Percentiles rank a stretch among this genome's conserved stretches.
phyloP scores from a whole-genome alignment of 2,888 invertebrate species.

The Epinotia demarniana region DNA sequence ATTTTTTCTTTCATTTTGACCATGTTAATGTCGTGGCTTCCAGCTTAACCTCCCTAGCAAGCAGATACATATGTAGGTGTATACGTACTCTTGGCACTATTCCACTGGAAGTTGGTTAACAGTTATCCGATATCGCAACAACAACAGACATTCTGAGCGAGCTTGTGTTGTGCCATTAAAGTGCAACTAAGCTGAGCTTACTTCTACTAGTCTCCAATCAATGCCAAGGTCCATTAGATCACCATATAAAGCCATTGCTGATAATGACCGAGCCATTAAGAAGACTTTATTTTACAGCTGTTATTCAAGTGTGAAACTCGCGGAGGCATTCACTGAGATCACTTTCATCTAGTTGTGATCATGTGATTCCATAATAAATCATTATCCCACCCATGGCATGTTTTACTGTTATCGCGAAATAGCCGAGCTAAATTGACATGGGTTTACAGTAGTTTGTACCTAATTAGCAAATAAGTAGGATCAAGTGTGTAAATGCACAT shows the following conservation, averaged over 20 bases:
- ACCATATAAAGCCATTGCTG: constrained; percentile 30
- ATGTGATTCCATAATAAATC: constrained; percentile 56
- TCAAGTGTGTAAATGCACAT: not conserved
- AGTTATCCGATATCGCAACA: constrained; percentile 16
- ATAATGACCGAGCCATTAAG: constrained; percentile 11
- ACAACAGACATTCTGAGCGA: not conserved
- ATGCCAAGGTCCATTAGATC: constrained; percentile 46
- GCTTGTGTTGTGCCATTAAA: not conserved
- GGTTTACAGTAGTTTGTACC: constrained; percentile 13
- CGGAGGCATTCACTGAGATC: constrained; percentile 51
- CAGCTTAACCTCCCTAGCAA: not conserved
- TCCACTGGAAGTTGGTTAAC: constrained; percentile 10
- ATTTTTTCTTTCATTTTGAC: not conserved
- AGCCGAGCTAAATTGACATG: constrained; percentile 2
- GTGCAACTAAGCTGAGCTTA: not conserved
- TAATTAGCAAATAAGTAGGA: constrained; percentile 24
- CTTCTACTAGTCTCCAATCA: constrained; percentile 13
- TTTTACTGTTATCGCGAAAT: constrained; percentile 10
- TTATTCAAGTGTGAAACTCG: constrained; percentile 59
- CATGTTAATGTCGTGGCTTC: not conserved
- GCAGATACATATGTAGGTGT: not conserved
- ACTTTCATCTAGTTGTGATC: constrained; percentile 60
- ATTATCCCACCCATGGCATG: not conserved
- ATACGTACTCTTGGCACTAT: constrained; percentile 2
- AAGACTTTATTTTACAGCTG: constrained; percentile 16